A percentile compares a stretch with the other conserved stretches of the same genome.
Evolutionary conservation across 2,888 invertebrate species (phyloP).

Genomic region (Mallateleia sp.): DNA sequence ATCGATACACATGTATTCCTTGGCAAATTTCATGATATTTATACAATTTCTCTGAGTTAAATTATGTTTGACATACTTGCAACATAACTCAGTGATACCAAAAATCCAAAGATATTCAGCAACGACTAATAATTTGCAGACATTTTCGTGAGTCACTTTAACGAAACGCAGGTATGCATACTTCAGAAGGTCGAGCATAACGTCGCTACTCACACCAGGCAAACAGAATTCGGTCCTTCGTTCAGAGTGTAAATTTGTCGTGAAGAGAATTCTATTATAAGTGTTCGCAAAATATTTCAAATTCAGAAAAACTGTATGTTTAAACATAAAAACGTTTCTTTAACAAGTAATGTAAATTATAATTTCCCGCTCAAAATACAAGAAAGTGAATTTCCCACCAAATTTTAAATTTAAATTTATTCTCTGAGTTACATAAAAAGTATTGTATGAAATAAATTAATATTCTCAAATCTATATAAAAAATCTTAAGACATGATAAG

Average conservation of each 20-base stretch:
- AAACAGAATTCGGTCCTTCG: conserved; percentile 93
- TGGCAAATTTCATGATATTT: conserved; percentile 95
- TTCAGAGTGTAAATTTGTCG: conserved; percentile 94
- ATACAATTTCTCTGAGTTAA: conserved; percentile 95
- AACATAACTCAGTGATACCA: conserved; percentile 95
- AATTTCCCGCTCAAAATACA: too few species aligned
- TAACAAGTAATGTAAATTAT: too few species aligned
- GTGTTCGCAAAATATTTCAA: too few species aligned
- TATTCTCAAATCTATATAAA: too few species aligned
- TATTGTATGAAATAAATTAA: too few species aligned
- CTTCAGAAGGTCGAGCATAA: conserved; percentile 94
- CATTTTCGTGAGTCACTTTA: conserved; percentile 94
- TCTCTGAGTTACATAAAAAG: too few species aligned
- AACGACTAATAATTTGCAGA: conserved; percentile 94
- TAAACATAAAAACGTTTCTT: too few species aligned
- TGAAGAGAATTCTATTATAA: conserved; percentile 95
- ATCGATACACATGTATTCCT: conserved; percentile 93
- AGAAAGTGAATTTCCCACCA: too few species aligned
- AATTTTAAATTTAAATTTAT: too few species aligned
- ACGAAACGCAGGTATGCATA: conserved; percentile 96
- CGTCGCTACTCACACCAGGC: conserved; percentile 94
- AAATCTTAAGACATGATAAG: too few species aligned
- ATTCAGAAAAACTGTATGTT: too few species aligned
- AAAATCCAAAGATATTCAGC: conserved; percentile 97
- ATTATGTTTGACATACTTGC: conserved; percentile 93